Conservation (phyloP, 2,888 invertebrate species). For the Acanthosoma haemorrhoidale region DNA sequence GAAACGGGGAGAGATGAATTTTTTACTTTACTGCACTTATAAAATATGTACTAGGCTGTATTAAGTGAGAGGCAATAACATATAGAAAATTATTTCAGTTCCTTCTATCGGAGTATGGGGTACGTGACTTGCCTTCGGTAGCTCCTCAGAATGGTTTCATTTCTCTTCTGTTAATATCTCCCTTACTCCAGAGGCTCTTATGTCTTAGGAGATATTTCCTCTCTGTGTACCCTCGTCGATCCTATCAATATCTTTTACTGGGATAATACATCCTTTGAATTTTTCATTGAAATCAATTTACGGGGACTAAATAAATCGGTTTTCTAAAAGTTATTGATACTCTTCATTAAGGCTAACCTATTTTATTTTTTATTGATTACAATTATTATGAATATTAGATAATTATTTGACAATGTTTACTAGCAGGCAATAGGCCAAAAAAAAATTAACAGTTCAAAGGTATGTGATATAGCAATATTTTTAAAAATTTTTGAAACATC, state of each 20-base stretch:
- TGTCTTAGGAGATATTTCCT: neutral
- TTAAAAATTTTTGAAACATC: no score
- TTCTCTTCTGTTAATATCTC: slow-evolving; percentile 2
- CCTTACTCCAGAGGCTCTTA: neutral
- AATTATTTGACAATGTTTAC: no score
- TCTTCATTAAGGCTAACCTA: no score
- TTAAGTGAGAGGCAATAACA: neutral
- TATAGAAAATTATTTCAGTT: neutral
- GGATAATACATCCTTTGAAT: no score
- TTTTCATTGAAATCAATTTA: no score
- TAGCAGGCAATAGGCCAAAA: no score
- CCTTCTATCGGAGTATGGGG: neutral
- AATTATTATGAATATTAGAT: no score
- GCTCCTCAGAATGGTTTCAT: neutral
- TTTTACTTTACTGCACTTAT: neutral
- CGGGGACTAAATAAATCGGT: no score
- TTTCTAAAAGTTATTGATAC: no score
- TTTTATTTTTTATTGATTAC: no score
- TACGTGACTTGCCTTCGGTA: neutral
- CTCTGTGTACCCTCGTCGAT: neutral
- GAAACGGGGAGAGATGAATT: neutral
- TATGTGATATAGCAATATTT: no score
- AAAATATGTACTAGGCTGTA: neutral
- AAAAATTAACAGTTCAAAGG: no score
- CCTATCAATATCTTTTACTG: neutral